Base-by-base conservation (phyloP, 2,113 vertebrate genomes). In the Xenopus laevis region DNA sequence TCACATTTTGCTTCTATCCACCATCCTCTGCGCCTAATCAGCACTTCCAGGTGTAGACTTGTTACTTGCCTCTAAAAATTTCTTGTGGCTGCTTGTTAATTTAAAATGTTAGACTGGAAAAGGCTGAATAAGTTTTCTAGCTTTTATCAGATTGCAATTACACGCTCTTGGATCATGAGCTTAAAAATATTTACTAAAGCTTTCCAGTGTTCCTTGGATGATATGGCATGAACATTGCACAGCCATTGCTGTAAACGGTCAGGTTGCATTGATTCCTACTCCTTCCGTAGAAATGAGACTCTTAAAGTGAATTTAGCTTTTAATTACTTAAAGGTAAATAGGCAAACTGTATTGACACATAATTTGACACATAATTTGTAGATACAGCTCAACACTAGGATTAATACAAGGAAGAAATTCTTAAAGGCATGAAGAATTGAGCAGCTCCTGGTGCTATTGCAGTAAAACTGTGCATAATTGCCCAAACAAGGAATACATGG, bases 61-160 rank as follows among this genome's bases (percentile, higher is more conserved):
- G 65, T 75, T 44, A 67, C 52, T 66, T 59, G 72, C 63, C 53
- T 68, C 21, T 61, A 57, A 52, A 50, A 53, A 20, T 67, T 55
- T 52, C 65, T 52, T 68, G 55, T 52, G 66, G 57, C 23, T 52
- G 55, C 66, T 74, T 67, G 46, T 67, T 74, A 68, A 74, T 74
- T 74, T 68, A 68, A 61, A 67, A 68, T 74, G 57, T 74, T 52
- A 66, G 72, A 74, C 21, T 18, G 72, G 40, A 61, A 61, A 68
- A 74, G 64, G 23, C 44, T 61, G 57, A 68, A 62, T 68, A 74
- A 10, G 33, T 74, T 66, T n/a, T 50, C 52, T 46, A 27, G 62
- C 62, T 40, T 65, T 55, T 74, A 74, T 66, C 55, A 58, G 60
- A 66, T 74, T 74, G 63, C 63, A 74, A 74, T 74, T 66, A 74